phyloP scores from a whole-genome alignment of 2,888 invertebrate species.

The Dynastes maya region DNA sequence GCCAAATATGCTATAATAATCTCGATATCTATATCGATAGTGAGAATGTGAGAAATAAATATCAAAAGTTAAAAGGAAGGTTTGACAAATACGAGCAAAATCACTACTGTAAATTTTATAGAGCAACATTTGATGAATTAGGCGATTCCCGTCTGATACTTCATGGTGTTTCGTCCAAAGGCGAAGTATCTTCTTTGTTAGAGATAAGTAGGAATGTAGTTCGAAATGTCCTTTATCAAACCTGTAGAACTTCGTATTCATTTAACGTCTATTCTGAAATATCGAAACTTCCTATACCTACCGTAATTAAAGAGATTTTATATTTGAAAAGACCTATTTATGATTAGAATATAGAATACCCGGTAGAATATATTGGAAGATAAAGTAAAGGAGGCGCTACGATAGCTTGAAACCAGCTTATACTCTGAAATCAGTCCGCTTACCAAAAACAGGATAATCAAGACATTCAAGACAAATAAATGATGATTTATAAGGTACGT shows the following conservation, averaged over 20 bases:
- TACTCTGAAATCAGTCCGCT: not conserved
- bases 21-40: slow-evolving; percentile 12
- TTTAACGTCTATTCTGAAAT: slow-evolving; percentile 58
- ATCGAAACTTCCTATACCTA: slow-evolving; percentile 56
- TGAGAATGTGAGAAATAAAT: not conserved
- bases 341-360: slow-evolving; percentile 6
- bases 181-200: slow-evolving; percentile 54
- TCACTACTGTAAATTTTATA: slow-evolving; percentile 16
- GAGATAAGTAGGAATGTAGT: slow-evolving; percentile 60
- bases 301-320: slow-evolving; percentile 58
- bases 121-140: not conserved
- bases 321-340: slow-evolving; percentile 59
- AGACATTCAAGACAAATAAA: not conserved
- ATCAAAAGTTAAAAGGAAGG: not conserved
- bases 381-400: not conserved
- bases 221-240: slow-evolving; percentile 56
- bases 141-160: slow-evolving; percentile 18
- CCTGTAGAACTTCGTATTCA: slow-evolving; percentile 52
- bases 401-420: not conserved
- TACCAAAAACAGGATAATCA: not conserved
- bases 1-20: slow-evolving; percentile 25
- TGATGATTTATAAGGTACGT: not conserved
- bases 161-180: slow-evolving; percentile 31
- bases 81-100: not conserved
- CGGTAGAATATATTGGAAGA: not conserved